Evolutionary conservation across 2,797 vertebrate species (phyloP).

Genomic region (Eospalax fontanierii): DNA sequence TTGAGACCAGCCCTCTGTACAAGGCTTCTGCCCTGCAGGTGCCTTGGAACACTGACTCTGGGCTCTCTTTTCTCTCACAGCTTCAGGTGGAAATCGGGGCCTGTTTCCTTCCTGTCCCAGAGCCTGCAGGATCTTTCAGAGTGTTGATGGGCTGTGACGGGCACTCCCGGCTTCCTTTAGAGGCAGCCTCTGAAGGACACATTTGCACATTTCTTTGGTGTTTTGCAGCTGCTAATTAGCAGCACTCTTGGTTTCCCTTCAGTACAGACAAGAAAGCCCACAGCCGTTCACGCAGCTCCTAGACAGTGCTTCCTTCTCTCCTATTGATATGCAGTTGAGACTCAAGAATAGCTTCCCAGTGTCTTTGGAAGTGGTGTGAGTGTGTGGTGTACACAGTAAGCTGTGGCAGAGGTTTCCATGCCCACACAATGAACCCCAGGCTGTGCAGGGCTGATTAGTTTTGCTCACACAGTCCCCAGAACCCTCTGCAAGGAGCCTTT

Average conservation of each 20-base stretch:
- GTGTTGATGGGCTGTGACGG: neutral
- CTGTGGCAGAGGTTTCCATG: neutral
- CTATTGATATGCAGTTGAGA: neutral
- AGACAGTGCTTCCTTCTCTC: conserved; percentile 56
- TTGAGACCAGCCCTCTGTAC: neutral
- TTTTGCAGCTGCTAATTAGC: conserved; percentile 81
- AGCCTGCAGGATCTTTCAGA: neutral
- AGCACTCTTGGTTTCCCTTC: conserved; percentile 73
- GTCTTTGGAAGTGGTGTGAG: neutral
- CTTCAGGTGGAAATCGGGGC: neutral
- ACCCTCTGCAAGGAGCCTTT: neutral
- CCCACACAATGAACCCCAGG: neutral
- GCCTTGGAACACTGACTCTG: neutral
- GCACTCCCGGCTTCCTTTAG: neutral
- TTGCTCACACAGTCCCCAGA: neutral
- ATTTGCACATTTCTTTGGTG: conserved; percentile 45
- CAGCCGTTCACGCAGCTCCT: neutral
- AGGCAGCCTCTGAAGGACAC: conserved; percentile 52
- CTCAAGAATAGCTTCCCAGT: neutral
- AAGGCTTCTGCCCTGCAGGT: neutral
- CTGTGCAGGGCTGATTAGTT: neutral
- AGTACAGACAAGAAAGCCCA: conserved; percentile 63
- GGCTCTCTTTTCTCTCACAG: neutral
- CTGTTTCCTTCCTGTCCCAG: neutral
- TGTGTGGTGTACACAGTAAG: rapidly evolving